phyloP scores from a whole-genome alignment of 2,888 invertebrate species.

The Sesia apiformis region DNA sequence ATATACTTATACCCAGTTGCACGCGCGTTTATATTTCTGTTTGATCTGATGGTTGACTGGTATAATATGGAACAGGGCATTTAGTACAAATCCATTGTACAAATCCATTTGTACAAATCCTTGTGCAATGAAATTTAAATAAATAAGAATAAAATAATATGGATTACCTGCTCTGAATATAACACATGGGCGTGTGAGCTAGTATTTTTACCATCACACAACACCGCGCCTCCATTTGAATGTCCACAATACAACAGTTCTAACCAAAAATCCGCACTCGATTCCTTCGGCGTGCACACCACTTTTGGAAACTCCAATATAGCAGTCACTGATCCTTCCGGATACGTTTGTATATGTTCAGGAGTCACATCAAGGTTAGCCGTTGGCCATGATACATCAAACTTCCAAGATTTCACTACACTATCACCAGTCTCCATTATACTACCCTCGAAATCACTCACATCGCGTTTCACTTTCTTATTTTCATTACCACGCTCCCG shows the following conservation, averaged over 20 bases:
- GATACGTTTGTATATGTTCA: slow-evolving; percentile 86
- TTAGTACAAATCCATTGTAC: no score
- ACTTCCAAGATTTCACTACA: slow-evolving; percentile 68
- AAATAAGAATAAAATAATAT: no score
- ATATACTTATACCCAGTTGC: no score
- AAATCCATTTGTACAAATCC: no score
- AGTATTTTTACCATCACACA: slow-evolving; percentile 78
- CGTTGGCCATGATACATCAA: slow-evolving; percentile 89
- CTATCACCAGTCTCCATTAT: slow-evolving; percentile 57
- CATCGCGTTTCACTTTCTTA: slow-evolving; percentile 35
- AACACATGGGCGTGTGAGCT: slow-evolving; percentile 76
- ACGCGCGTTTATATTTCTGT: no score
- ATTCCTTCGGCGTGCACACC: slow-evolving; percentile 77
- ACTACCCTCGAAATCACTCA: slow-evolving; percentile 32
- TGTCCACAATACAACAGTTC: slow-evolving; percentile 88
- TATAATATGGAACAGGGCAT: no score
- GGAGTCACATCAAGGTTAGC: slow-evolving; percentile 83
- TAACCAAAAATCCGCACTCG: slow-evolving; percentile 82
- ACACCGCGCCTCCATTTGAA: slow-evolving; percentile 75
- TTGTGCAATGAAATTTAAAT: no score
- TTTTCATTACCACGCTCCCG: not conserved
- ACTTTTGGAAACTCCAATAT: slow-evolving; percentile 84
- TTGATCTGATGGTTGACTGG: no score
- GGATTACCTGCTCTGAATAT: slow-evolving; percentile 81
- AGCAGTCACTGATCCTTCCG: slow-evolving; percentile 82